Percentiles rank a stretch among this genome's conserved stretches.
Conservation (phyloP, 2,888 invertebrate species). For the Perithous albicinctus region DNA sequence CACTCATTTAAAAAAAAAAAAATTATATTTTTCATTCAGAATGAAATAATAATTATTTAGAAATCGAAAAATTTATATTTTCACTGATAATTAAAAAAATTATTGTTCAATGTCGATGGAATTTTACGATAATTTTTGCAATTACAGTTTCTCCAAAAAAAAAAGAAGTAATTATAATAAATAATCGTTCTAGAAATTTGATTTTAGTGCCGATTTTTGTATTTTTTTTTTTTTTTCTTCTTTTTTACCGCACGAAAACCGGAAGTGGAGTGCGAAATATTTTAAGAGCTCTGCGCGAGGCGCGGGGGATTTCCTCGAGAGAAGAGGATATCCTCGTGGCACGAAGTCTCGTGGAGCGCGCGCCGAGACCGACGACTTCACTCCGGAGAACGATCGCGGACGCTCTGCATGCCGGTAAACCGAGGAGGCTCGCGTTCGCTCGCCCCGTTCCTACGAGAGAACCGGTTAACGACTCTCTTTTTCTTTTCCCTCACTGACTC, state of each 20-base stretch:
- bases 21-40: too few relatives aligned
- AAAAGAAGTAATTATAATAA: too few relatives aligned
- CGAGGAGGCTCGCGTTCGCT: constrained; percentile 64
- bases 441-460: constrained; percentile 53
- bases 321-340: constrained; percentile 62
- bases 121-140: too few relatives aligned
- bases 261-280: neutral
- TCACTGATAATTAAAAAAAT: too few relatives aligned
- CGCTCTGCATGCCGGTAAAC: constrained; percentile 78
- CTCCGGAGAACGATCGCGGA: constrained; percentile 70
- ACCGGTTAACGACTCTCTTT: constrained; percentile 64
- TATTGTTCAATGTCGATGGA: too few relatives aligned
- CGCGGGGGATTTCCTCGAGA: constrained; percentile 20
- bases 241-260: neutral
- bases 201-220: neutral
- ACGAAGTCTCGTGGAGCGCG: constrained; percentile 45
- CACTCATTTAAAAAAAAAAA: neutral
- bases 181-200: neutral
- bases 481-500: constrained; percentile 60
- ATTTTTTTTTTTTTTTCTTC: too few relatives aligned
- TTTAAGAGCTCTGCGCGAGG: constrained; percentile 1
- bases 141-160: too few relatives aligned
- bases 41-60: too few relatives aligned
- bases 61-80: too few relatives aligned
- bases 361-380: constrained; percentile 62